These are phyloP conservation scores for Eledone cirrhosa DNA, from an alignment of 2,888 invertebrate species.

Conservation along the genomic window DNA sequence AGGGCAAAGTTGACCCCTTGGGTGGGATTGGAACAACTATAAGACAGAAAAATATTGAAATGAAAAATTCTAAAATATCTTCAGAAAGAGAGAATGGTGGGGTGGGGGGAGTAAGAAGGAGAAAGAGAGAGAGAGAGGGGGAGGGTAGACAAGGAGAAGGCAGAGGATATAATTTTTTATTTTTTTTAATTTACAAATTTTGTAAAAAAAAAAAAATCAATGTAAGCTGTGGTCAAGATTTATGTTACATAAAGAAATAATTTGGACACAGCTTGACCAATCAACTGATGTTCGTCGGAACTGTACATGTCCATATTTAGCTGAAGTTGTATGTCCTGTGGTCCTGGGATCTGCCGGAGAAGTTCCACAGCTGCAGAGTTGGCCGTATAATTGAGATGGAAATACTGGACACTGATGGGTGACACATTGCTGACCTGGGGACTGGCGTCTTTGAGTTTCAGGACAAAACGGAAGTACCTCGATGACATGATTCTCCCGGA, in stretches of 20 bases:
- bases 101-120: background rate
- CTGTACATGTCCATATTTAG: conserved; percentile 77
- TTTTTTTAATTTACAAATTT: no score
- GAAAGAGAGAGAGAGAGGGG: background rate
- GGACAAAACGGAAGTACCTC: conserved; percentile 78
- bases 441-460: conserved; percentile 73
- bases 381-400: conserved; percentile 61
- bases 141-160: background rate
- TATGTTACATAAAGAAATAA: conserved; percentile 83
- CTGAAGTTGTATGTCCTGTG: conserved; percentile 89
- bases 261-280: conserved; percentile 85
- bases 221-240: conserved; percentile 24
- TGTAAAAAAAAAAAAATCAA: no score
- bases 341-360: conserved; percentile 80
- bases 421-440: conserved; percentile 68
- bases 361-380: conserved; percentile 78
- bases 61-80: background rate
- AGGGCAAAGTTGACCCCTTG: no score
- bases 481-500: conserved; percentile 80
- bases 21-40: background rate
- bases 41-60: background rate
- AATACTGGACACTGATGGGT: conserved; percentile 62
- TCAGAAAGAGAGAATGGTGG: no score
- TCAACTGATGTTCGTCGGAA: conserved; percentile 75
- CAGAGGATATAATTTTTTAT: background rate